These are phyloP conservation scores for Actinia tenebrosa DNA, from an alignment of 64 coral and sea anemone species.

Conservation along the genomic window DNA sequence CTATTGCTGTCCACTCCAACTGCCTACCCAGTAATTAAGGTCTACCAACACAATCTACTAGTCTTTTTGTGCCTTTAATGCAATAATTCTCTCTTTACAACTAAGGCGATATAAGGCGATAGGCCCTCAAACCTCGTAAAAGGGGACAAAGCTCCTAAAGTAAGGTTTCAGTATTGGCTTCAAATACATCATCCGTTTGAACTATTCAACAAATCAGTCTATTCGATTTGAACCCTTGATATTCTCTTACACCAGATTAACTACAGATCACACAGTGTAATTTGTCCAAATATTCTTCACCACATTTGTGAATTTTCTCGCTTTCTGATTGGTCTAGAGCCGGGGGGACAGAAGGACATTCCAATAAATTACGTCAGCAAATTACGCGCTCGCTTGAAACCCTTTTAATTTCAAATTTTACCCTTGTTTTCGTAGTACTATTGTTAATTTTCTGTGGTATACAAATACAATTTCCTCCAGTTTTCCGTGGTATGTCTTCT, in stretches of 20 bases:
- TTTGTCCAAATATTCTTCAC: background rate
- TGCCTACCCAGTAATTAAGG: background rate
- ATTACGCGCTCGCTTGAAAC: too few relatives aligned
- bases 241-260: background rate
- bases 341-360: too few relatives aligned
- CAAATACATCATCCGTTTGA: background rate
- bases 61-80: background rate
- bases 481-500: too few relatives aligned
- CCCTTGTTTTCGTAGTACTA: too few relatives aligned
- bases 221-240: background rate
- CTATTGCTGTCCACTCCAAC: background rate
- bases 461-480: too few relatives aligned
- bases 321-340: too few relatives aligned
- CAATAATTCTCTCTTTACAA: background rate
- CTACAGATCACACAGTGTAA: background rate
- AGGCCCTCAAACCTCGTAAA: slow-evolving; percentile 1
- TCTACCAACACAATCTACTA: background rate
- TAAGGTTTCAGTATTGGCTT: too few relatives aligned
- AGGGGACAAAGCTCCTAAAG: background rate
- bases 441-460: too few relatives aligned
- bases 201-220: background rate
- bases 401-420: too few relatives aligned
- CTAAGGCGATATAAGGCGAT: background rate
- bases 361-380: too few relatives aligned
- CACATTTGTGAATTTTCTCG: too few relatives aligned